A percentile compares a stretch with the other conserved stretches of the same genome.
Conservation (phyloP, 1,140 invertebrate genomes). For the Danaus plexippus region DNA sequence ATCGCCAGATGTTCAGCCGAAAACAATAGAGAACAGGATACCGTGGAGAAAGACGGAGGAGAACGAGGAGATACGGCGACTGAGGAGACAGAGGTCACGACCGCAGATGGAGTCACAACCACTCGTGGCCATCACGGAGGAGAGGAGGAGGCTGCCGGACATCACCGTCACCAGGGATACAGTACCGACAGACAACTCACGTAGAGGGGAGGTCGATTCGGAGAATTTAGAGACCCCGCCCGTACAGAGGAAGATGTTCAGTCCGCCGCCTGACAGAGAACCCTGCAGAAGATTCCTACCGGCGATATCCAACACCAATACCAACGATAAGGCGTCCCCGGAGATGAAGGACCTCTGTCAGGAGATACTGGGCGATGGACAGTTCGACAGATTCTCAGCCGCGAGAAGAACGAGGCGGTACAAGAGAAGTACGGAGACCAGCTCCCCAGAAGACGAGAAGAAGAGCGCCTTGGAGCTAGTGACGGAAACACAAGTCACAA, state of each 20-base stretch:
- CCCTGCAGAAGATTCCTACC: conserved; percentile 71
- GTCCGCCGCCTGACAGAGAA: conserved; percentile 75
- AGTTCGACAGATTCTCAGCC: conserved; percentile 88
- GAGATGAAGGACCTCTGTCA: conserved; percentile 66
- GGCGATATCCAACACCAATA: conserved; percentile 30
- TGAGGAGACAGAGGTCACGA: conserved; percentile 65
- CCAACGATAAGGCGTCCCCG: conserved; percentile 51
- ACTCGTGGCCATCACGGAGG: conserved; percentile 72
- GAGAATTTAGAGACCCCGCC: conserved; percentile 93
- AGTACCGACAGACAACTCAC: conserved; percentile 60
- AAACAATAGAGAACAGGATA: conserved; percentile 82
- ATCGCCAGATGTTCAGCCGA: conserved; percentile 78
- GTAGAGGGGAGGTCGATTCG: conserved; percentile 89
- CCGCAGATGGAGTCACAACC: conserved; percentile 56
- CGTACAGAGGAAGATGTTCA: conserved; percentile 79
- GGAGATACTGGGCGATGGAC: conserved; percentile 77
- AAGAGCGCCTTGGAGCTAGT: conserved; percentile 64
- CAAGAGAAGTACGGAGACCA: conserved; percentile 79
- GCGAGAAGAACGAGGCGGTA: conserved; percentile 86
- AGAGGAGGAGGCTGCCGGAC: conserved; percentile 66
- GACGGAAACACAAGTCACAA: conserved; percentile 70
- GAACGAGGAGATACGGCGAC: conserved; percentile 66
- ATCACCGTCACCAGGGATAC: conserved; percentile 47
- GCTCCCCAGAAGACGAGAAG: conserved; percentile 74
- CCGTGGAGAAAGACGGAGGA: conserved; percentile 79